Evolutionary conservation across 2,113 vertebrate species (phyloP), one percentile per base, ranked within the genome.

Genomic region (Pipra filicauda): DNA sequence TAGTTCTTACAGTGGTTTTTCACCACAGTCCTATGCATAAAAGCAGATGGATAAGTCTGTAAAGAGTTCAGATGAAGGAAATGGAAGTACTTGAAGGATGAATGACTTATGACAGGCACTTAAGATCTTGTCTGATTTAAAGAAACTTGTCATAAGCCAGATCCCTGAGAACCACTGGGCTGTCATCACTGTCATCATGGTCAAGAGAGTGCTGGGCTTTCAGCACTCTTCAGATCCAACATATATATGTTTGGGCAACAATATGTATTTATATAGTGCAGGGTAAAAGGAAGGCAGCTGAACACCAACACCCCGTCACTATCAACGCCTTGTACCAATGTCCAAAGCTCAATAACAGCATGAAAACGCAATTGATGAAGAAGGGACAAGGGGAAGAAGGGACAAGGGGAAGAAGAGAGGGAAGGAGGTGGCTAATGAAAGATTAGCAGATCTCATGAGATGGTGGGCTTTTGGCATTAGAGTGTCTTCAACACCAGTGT

Each of bases 41-140:
- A 84, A 1, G 4, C 57, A 92, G 72, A 92, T 74, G 51, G 64
- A 18, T 71, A 58, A 35, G 28, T 48, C 67, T 84, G 35, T 46
- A 39, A 88, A 73, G 75, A 77, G 35, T 61, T 90, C 79, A 39
- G 33, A 6, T 71, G 39, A 27, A 95, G 41, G 49, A 95, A 94
- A 89, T 28, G 52, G 54, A 61, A 91, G 49, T 13, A 31, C 54
- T 91, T 90, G 95, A 95, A 94, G 46, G 64, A 95, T 95, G 85
- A 85, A 85, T 94, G 70, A 88, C 73, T 92, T 92, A 77, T 66
- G 82, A 90, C 88, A 96, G 78, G 75, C 85, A 96, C 78, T 96
- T 94, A 76, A 95, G 91, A 35, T 54, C 86, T 82, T 31, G 23
- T 88, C 77, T 91, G 78, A 81, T 78, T 89, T 95, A 93, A 91